A percentile compares a stretch with the other conserved stretches of the same genome.
phyloP scores from a whole-genome alignment of 2,113 vertebrate species.

The Danionella cerebrum region DNA sequence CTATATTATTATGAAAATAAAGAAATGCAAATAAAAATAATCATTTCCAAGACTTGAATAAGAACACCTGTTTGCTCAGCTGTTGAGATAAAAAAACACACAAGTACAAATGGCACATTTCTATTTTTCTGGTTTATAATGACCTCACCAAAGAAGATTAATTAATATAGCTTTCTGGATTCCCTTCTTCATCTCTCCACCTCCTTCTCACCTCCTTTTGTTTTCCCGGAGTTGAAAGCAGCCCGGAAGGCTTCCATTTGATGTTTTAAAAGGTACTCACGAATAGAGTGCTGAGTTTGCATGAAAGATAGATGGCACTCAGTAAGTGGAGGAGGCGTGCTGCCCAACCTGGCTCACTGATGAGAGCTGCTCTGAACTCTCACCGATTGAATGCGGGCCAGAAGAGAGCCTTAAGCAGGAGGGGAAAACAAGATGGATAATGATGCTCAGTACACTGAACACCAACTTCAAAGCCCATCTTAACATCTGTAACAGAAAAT shows the following conservation, averaged over 20 bases:
- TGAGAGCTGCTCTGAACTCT: slow-evolving; percentile 36
- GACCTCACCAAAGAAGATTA: background rate
- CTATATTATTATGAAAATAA: too few species aligned
- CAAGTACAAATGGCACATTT: too few species aligned
- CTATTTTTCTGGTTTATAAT: too few species aligned
- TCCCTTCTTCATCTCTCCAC: background rate
- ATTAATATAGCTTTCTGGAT: background rate
- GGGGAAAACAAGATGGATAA: slow-evolving; percentile 32
- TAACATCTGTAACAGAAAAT: background rate
- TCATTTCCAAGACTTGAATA: too few species aligned
- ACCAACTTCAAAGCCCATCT: slow-evolving; percentile 51
- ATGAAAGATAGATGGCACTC: slow-evolving; percentile 42
- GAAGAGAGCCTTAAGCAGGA: slow-evolving; percentile 46
- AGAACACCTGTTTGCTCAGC: too few species aligned
- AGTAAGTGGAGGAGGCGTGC: slow-evolving; percentile 32
- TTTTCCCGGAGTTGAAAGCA: slow-evolving; percentile 43
- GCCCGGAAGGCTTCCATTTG: slow-evolving; percentile 51
- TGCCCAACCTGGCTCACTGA: slow-evolving; percentile 24
- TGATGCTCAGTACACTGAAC: slow-evolving; percentile 53
- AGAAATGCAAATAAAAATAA: too few species aligned
- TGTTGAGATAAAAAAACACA: too few species aligned
- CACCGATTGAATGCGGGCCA: slow-evolving; percentile 45
- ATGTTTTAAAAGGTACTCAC: slow-evolving; percentile 57
- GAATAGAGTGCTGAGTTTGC: slow-evolving; percentile 61
- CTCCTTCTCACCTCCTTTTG: slow-evolving; percentile 31